Evolutionary conservation across 2,797 vertebrate species (phyloP).

Genomic region (Gymnopithys bicolor): DNA sequence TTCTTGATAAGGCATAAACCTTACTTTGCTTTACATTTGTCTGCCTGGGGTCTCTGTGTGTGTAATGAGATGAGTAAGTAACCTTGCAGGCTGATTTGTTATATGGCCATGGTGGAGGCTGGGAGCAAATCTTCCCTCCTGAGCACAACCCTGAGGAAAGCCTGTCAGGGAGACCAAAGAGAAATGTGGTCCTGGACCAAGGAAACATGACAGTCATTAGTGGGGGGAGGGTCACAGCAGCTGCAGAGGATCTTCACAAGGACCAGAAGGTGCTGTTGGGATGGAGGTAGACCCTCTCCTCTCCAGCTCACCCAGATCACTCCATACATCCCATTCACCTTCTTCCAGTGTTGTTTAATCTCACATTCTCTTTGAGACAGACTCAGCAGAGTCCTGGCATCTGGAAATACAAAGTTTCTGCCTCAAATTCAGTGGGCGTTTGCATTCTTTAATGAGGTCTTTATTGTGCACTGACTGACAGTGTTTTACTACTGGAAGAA

Average conservation of each 20-base stretch:
- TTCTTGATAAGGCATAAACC: slow-evolving; percentile 13
- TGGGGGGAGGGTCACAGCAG: not conserved
- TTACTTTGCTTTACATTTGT: slow-evolving; percentile 34
- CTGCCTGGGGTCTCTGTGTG: slow-evolving; percentile 25
- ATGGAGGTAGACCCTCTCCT: not conserved
- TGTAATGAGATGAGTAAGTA: slow-evolving; percentile 66
- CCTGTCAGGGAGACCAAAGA: not conserved
- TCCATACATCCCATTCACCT: not conserved
- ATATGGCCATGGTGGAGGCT: not conserved
- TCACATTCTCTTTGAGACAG: not conserved
- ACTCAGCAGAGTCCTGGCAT: not conserved
- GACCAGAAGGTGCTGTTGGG: not conserved
- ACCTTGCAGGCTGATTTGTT: slow-evolving; percentile 41
- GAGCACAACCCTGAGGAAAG: not conserved
- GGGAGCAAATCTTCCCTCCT: not conserved
- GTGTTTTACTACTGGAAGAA: not conserved
- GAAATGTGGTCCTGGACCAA: not conserved
- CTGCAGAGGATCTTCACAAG: not conserved
- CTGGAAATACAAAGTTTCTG: not conserved
- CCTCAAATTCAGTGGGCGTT: not conserved
- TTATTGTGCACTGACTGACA: not conserved
- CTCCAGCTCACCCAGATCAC: not conserved
- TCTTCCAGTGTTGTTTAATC: accelerated
- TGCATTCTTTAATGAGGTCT: not conserved
- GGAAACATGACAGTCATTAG: not conserved